Evolutionary conservation across 2,888 invertebrate genomes (phyloP).

Genomic region (Pherbina coryleti): DNA sequence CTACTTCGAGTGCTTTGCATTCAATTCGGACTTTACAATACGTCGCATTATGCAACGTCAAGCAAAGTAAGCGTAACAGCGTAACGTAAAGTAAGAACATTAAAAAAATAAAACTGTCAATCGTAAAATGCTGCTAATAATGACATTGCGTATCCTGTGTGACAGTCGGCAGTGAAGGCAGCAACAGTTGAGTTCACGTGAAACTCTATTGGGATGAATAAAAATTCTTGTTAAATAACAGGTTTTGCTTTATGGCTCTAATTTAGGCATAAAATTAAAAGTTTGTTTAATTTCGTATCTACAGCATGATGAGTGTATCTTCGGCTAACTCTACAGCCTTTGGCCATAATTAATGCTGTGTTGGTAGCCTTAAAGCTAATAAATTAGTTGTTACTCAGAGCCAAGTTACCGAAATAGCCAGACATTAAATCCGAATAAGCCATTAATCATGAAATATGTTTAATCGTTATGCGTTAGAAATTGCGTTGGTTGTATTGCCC

Average conservation of each 20-base stretch:
- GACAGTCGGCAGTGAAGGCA: not conserved
- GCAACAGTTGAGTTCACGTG: conserved; percentile 19
- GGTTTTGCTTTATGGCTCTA: not conserved
- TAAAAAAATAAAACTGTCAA: conserved; percentile 41
- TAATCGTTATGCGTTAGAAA: not conserved
- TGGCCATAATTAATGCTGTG: not conserved
- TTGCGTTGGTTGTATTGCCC: not conserved
- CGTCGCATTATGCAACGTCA: not conserved
- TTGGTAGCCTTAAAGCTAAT: conserved; percentile 11
- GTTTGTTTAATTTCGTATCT: not conserved
- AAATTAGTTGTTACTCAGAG: conserved; percentile 20
- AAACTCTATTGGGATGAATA: not conserved
- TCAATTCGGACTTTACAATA: not conserved
- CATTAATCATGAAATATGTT: conserved; percentile 37
- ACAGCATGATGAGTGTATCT: not conserved
- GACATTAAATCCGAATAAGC: conserved; percentile 35
- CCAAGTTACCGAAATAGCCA: conserved; percentile 1
- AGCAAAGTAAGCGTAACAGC: not conserved
- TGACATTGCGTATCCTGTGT: conserved; percentile 40
- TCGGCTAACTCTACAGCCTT: not conserved
- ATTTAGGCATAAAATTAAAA: not conserved
- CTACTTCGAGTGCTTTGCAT: not conserved
- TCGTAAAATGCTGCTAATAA: conserved; percentile 47
- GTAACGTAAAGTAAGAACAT: conserved; percentile 31
- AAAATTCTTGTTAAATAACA: not conserved